Conservation (phyloP, 2,888 invertebrate species). For the Heteropelma amictum region DNA sequence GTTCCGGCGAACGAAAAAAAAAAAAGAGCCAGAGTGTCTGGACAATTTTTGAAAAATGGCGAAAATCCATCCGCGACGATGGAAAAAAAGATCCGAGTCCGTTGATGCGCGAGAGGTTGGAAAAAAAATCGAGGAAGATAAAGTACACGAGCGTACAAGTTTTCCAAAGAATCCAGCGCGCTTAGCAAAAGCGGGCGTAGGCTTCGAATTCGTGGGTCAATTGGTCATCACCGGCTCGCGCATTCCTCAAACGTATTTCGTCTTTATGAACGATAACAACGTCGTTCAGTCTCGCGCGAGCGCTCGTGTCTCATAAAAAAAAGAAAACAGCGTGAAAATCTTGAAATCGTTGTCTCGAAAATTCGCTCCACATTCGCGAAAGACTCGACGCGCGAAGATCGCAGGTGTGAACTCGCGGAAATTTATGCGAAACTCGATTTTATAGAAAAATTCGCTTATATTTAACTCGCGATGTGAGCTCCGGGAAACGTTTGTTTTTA, state of each 20-base stretch:
- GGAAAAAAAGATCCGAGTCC: neutral
- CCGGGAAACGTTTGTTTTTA: constrained; percentile 19
- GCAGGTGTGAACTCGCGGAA: no score
- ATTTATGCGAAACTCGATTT: no score
- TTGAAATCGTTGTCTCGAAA: neutral
- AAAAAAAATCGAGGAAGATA: neutral
- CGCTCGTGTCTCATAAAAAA: constrained; percentile 14
- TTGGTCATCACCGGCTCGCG: constrained; percentile 64
- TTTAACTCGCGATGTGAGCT: no score
- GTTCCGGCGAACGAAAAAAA: neutral
- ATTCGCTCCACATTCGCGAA: neutral
- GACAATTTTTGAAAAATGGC: neutral
- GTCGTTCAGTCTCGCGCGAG: constrained; percentile 58
- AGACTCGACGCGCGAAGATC: no score
- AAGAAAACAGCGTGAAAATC: no score
- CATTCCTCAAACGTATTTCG: constrained; percentile 69
- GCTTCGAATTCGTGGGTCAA: constrained; percentile 69
- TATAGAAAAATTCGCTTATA: no score
- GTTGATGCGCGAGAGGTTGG: no score
- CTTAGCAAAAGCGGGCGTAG: constrained; percentile 59
- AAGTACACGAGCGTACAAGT: neutral
- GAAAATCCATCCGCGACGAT: no score
- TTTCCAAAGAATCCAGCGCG: neutral
- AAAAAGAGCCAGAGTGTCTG: constrained; percentile 15
- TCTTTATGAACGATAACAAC: neutral